Evolutionary conservation across 2,888 invertebrate genomes (phyloP), one percentile per base, ranked within the genome.

Genomic region (Petrolisthes manimaculis): DNA sequence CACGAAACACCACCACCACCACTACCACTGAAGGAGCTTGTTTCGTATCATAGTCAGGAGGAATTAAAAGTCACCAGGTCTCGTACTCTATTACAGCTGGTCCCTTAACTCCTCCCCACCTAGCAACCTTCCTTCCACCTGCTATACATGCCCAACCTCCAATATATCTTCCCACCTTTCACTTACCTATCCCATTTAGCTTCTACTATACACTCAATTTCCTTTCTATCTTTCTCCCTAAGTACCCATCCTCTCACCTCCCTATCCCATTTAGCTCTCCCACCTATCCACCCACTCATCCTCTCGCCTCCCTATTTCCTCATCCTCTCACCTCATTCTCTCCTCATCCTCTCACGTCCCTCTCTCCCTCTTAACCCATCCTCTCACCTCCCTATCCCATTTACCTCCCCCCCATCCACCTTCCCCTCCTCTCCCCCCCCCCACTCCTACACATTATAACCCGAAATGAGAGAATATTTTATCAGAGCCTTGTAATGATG

Each of bases 401-500:
- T 37, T 37, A 37, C 1, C 77, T 9, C 53, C 77, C 24, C 51
- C 1, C 77, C 9, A 9, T 9, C 51, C 61, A 61, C 67, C 61
- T 51, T 24, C 81, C 78, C 67, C 12, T 24, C 81, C 81, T 24
- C 67, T 37, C 81, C 81, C 55, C 37, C 80, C 67, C 37, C 51
- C 81, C 67, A 67, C 51, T 61, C 67, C 81, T 6, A 6, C 71
- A n/a, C 71, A 71, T 71, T 71, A 71, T 71, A 71, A 21, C 51
- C 67, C 53, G 24, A 53, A 78, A 14, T 24, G 79, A 81, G 67
- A 74, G 69, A 56, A 84, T 54, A 67, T 84, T 84, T 84, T 67
- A 84, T 84, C 84, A 78, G 51, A 69, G 79, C 75, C 78, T 84
- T 84, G 78, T 84, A 84, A 84, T 84, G 74, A 84, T 67, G 56